phyloP scores from a whole-genome alignment of 2,797 vertebrate species.

The Dryobates pubescens region DNA sequence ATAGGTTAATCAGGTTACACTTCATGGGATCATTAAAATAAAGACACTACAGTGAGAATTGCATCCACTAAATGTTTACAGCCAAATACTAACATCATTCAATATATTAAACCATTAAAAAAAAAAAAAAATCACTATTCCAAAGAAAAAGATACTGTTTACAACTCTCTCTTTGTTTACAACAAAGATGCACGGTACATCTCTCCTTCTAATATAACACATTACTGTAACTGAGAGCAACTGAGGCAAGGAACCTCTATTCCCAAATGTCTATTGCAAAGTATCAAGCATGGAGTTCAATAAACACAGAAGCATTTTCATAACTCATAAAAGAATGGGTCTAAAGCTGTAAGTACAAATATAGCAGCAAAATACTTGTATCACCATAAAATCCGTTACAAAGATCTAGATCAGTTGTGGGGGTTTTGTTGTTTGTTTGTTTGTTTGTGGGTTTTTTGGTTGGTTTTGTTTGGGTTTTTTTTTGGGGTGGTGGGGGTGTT shows the following conservation, averaged over 20 bases:
- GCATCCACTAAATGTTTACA: not conserved
- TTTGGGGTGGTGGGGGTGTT: too few relatives aligned
- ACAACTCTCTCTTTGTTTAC: not conserved
- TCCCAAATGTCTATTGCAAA: not conserved
- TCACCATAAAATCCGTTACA: not conserved
- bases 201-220: not conserved
- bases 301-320: not conserved
- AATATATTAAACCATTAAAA: not conserved
- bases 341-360: not conserved
- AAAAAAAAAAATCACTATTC: not conserved
- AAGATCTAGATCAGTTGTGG: not conserved
- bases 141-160: not conserved
- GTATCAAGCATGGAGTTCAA: not conserved
- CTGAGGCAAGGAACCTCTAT: not conserved
- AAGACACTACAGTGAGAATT: not conserved
- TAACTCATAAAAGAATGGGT: not conserved
- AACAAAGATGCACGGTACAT: not conserved
- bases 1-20: not conserved
- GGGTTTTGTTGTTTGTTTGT: too few relatives aligned
- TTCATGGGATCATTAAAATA: not conserved
- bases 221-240: not conserved
- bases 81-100: not conserved
- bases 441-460: too few relatives aligned
- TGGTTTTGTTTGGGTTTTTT: too few relatives aligned
- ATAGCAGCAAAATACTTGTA: not conserved